phyloP scores from a whole-genome alignment of 2,113 vertebrate genomes.

The Suricata suricatta region DNA sequence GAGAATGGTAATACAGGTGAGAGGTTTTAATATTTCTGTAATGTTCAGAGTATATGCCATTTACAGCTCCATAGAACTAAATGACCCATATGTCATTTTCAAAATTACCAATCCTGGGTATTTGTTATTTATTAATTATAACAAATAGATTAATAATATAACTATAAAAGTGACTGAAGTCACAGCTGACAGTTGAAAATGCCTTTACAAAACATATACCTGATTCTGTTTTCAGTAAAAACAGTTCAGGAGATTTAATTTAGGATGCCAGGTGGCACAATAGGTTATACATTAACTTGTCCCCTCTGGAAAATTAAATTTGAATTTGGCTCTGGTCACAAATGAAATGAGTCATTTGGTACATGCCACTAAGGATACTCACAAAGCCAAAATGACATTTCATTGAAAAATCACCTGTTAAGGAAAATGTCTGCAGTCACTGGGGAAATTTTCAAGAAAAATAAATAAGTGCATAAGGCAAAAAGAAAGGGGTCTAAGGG shows the following conservation, averaged over 20 bases:
- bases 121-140: conserved; percentile 53
- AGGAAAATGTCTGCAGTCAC: conserved; percentile 69
- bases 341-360: conserved; percentile 81
- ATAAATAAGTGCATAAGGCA: conserved; percentile 18
- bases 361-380: conserved; percentile 73
- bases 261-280: conserved; percentile 73
- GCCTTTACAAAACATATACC: conserved; percentile 66
- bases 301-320: conserved; percentile 76
- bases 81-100: conserved; percentile 1
- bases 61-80: not conserved
- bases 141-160: conserved; percentile 40
- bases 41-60: not conserved
- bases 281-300: conserved; percentile 77
- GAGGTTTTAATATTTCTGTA: not conserved
- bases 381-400: conserved; percentile 79
- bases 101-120: conserved; percentile 14
- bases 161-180: conserved; percentile 46
- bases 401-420: conserved; percentile 78
- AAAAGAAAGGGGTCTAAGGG: not conserved
- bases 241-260: conserved; percentile 71
- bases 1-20: not conserved
- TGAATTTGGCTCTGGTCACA: conserved; percentile 77
- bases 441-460: conserved; percentile 65
- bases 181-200: conserved; percentile 52
- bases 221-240: conserved; percentile 61